Conservation (phyloP, 2,113 vertebrate species). For the Pongo abelii region DNA sequence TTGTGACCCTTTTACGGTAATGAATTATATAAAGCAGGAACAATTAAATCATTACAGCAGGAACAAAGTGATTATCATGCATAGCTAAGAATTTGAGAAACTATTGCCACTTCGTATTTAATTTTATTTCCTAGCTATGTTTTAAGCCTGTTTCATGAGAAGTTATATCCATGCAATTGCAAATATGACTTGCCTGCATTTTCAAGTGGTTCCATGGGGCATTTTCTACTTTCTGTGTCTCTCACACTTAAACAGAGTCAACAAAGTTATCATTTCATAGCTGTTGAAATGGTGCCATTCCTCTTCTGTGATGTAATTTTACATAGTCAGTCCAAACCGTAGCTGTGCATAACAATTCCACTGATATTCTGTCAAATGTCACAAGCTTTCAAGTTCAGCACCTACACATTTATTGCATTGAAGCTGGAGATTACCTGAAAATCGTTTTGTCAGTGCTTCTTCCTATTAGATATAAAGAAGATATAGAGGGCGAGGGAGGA, state of each 20-base stretch:
- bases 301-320: conserved; percentile 70
- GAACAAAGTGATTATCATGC: not conserved
- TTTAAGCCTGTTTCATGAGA: not conserved
- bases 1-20: not conserved
- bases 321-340: conserved; percentile 34
- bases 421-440: conserved; percentile 69
- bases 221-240: conserved; percentile 17
- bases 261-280: conserved; percentile 66
- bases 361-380: conserved; percentile 74
- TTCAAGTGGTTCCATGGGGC: conserved; percentile 24
- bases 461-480: conserved; percentile 47
- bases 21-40: not conserved
- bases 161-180: not conserved
- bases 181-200: conserved; percentile 45
- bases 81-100: not conserved
- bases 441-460: conserved; percentile 51
- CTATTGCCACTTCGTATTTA: not conserved
- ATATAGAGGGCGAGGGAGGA: not conserved
- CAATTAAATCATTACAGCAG: not conserved
- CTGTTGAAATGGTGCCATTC: conserved; percentile 63
- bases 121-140: not conserved
- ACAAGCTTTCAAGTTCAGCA: conserved; percentile 68
- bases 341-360: conserved; percentile 65
- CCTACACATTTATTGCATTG: conserved; percentile 61
- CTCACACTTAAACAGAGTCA: not conserved